phyloP scores from a whole-genome alignment of 1,140 invertebrate genomes.

The Dendroctonus valens region DNA sequence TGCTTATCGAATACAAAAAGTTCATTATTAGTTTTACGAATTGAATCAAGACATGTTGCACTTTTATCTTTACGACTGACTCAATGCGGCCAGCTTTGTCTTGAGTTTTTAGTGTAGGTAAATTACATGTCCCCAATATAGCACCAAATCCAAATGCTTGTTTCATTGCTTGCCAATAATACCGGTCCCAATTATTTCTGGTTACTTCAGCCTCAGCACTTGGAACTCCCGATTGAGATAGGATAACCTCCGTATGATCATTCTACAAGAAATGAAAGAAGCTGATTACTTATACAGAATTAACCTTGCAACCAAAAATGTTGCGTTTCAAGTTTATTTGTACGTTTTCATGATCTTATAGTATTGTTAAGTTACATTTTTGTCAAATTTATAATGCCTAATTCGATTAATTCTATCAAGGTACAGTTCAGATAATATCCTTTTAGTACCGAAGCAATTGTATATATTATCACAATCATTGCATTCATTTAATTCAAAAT shows the following conservation, averaged over 20 bases:
- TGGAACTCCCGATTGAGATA: slow-evolving; percentile 82
- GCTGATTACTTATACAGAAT: neutral
- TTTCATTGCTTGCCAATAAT: slow-evolving; percentile 93
- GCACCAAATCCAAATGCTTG: slow-evolving; percentile 88
- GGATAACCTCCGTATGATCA: slow-evolving; percentile 77
- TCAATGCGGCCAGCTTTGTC: no score
- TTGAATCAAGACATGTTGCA: no score
- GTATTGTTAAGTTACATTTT: neutral
- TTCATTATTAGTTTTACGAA: no score
- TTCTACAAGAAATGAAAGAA: slow-evolving; percentile 52
- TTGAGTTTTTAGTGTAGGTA: no score
- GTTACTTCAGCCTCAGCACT: slow-evolving; percentile 76
- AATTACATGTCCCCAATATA: slow-evolving; percentile 47
- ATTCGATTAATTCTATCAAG: neutral
- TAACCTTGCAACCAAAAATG: neutral
- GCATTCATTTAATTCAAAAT: slow-evolving; percentile 1
- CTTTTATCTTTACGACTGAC: no score
- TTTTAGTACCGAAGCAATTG: no score
- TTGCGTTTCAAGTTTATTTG: neutral
- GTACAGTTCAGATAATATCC: neutral
- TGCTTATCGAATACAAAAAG: no score
- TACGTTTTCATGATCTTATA: neutral
- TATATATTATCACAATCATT: slow-evolving; percentile 4
- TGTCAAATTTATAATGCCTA: neutral
- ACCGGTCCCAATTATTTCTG: slow-evolving; percentile 83